Evolutionary conservation across 2,113 vertebrate species (phyloP).

Genomic region (Cygnus atratus): DNA sequence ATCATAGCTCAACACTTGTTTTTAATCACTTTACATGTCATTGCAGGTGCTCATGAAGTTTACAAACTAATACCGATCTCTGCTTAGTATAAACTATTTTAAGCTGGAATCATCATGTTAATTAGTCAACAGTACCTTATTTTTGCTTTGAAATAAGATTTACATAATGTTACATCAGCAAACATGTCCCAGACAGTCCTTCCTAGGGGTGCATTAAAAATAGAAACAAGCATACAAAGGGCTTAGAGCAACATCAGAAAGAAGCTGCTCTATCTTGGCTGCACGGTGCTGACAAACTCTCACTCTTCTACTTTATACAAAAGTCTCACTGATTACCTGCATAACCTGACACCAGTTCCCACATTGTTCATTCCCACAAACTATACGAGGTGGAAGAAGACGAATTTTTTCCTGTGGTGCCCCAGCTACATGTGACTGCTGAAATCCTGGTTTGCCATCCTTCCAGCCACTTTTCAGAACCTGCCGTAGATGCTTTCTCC

Average conservation of each 20-base stretch:
- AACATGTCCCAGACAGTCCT: background rate
- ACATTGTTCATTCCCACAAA: background rate
- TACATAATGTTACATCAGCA: background rate
- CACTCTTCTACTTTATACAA: background rate
- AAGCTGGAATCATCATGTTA: background rate
- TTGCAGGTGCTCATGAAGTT: background rate
- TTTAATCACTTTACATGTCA: background rate
- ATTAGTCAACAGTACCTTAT: background rate
- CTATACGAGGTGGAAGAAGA: rapidly evolving
- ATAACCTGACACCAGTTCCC: background rate
- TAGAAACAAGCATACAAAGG: background rate
- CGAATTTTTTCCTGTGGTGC: background rate
- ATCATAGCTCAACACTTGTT: background rate
- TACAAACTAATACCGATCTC: background rate
- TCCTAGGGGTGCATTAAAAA: background rate
- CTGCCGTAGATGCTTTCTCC: background rate
- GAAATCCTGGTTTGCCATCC: rapidly evolving
- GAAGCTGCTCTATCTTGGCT: background rate
- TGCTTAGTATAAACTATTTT: background rate
- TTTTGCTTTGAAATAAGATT: constrained; percentile 15
- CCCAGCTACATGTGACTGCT: rapidly evolving
- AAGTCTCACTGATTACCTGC: background rate
- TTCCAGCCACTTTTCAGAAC: background rate
- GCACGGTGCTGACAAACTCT: background rate
- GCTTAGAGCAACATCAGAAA: background rate